phyloP scores from a whole-genome alignment of 2,113 vertebrate species.

The Sialia sialis region DNA sequence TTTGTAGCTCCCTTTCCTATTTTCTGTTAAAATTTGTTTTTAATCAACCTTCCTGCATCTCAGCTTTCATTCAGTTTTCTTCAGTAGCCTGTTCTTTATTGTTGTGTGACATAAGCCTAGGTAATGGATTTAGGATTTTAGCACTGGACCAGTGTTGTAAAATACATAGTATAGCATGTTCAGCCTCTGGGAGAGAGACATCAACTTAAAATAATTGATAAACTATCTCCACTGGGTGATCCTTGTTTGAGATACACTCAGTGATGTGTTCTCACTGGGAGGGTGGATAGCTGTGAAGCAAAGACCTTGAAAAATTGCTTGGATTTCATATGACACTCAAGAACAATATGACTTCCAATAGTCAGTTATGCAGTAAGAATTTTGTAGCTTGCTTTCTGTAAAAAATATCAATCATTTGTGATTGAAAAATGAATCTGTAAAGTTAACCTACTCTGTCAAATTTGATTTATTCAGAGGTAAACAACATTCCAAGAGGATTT shows the following conservation, averaged over 20 bases:
- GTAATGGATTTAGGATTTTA: conserved; percentile 36
- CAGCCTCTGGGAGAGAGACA: conserved; percentile 25
- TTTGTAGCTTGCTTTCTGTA: conserved; percentile 71
- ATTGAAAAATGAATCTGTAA: conserved; percentile 79
- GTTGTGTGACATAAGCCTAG: not conserved
- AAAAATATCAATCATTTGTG: conserved; percentile 78
- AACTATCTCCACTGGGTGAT: conserved; percentile 47
- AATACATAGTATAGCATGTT: conserved; percentile 1
- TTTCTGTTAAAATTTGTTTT: not conserved
- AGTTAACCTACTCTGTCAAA: conserved; percentile 78
- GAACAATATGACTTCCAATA: conserved; percentile 71
- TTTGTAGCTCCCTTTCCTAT: not conserved
- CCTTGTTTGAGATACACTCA: conserved; percentile 5
- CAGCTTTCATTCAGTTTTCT: not conserved
- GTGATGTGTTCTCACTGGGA: not conserved
- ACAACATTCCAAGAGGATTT: conserved; percentile 82
- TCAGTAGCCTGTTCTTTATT: not conserved
- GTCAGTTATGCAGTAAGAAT: conserved; percentile 64
- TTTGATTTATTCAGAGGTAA: conserved; percentile 81
- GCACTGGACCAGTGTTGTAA: not conserved
- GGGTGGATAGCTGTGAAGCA: conserved; percentile 26
- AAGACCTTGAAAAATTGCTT: conserved; percentile 69
- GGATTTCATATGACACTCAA: conserved; percentile 64
- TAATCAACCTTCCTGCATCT: not conserved
- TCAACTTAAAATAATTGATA: conserved; percentile 49